A percentile compares a stretch with the other conserved stretches of the same genome.
phyloP scores from a whole-genome alignment of 2,113 vertebrate species.

The Rostratula benghalensis region DNA sequence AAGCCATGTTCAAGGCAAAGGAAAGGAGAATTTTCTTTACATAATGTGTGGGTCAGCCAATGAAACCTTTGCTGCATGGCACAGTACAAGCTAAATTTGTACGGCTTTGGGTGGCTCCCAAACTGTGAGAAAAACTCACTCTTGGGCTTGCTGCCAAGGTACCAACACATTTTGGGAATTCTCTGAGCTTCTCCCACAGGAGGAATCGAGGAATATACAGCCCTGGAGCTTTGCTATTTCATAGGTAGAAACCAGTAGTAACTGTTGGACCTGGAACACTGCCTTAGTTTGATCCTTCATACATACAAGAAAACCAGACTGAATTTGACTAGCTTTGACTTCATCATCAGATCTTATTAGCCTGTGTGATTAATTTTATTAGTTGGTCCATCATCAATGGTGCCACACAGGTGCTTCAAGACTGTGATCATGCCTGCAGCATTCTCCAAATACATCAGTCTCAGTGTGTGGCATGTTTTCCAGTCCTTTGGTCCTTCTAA shows the following conservation, averaged over 20 bases:
- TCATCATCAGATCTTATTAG: background rate
- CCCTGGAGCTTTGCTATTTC: background rate
- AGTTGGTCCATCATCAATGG: background rate
- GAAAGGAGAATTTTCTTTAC: background rate
- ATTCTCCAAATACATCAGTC: background rate
- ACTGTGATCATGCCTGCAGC: background rate
- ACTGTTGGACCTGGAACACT: background rate
- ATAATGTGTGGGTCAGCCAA: fast-evolving
- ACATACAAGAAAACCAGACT: background rate
- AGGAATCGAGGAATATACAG: background rate
- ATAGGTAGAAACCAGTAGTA: background rate
- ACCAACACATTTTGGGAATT: background rate
- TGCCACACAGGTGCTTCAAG: background rate
- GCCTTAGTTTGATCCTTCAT: background rate
- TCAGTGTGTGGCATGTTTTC: background rate
- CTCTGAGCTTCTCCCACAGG: background rate
- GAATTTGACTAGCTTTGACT: background rate
- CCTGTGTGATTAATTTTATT: background rate
- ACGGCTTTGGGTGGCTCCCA: background rate
- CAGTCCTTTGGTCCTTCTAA: background rate
- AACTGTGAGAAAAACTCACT: background rate
- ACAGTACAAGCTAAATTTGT: background rate
- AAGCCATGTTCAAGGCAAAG: background rate
- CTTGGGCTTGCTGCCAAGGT: background rate
- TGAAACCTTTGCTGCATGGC: background rate